Evolutionary conservation across 2,113 vertebrate genomes (phyloP).

Genomic region (Corvus moneduloides): DNA sequence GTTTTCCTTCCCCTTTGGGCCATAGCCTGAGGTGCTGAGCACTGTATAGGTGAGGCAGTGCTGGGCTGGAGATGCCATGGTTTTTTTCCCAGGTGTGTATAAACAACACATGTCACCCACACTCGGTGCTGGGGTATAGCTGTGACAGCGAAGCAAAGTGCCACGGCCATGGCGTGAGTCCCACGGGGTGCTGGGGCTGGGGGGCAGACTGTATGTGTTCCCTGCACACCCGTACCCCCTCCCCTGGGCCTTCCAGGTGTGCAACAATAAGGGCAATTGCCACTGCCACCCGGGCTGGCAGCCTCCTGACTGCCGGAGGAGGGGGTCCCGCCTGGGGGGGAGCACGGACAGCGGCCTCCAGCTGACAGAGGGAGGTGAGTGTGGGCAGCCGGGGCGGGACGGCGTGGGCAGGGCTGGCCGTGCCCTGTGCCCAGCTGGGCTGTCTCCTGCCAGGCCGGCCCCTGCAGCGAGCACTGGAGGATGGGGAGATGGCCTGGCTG

Average conservation of each 20-base stretch:
- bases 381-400: rapidly evolving
- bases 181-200: not conserved
- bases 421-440: not conserved
- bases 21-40: rapidly evolving
- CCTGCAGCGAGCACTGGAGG: rapidly evolving
- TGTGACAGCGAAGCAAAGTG: not conserved
- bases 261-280: constrained; percentile 15
- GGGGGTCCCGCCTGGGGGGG: rapidly evolving
- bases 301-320: not conserved
- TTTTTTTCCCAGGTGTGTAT: constrained; percentile 45
- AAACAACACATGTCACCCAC: not conserved
- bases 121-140: not conserved
- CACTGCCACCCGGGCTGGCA: constrained; percentile 45
- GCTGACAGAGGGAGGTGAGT: not conserved
- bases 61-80: not conserved
- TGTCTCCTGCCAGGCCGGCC: not conserved
- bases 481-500: not conserved
- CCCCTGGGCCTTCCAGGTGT: not conserved
- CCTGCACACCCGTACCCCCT: no score
- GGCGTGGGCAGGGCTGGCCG: not conserved
- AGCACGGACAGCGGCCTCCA: not conserved
- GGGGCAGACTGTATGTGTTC: rapidly evolving
- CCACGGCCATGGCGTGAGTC: constrained; percentile 44
- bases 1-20: not conserved
- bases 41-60: not conserved